Conservation (phyloP, 1,140 invertebrate species). For the Caenorhabditis latens region DNA sequence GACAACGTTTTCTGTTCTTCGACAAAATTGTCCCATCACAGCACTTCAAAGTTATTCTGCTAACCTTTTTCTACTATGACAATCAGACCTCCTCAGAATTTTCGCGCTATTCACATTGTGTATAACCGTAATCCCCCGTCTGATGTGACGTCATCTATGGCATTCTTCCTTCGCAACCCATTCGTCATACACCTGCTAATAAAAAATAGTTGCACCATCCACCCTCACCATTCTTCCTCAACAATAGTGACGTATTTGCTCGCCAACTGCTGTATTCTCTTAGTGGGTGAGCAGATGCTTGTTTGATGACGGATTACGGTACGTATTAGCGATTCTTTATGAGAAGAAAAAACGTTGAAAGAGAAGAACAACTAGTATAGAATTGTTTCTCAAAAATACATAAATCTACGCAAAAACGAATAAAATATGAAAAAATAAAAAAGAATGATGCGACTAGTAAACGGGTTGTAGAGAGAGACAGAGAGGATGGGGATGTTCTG, state of each 20-base stretch:
- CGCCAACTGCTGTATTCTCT: conserved; percentile 26
- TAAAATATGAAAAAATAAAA: conserved; percentile 4
- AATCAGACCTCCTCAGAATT: too few relatives aligned
- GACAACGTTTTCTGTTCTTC: too few relatives aligned
- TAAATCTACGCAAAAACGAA: conserved; percentile 21
- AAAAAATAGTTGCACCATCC: conserved; percentile 38
- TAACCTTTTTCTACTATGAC: too few relatives aligned
- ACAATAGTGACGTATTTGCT: conserved; percentile 48
- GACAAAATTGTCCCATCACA: too few relatives aligned
- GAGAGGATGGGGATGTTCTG: conserved; percentile 39
- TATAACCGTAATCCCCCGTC: neutral
- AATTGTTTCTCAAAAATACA: neutral
- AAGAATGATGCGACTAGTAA: conserved; percentile 37
- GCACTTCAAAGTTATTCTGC: too few relatives aligned
- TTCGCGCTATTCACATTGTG: too few relatives aligned
- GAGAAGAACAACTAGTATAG: conserved; percentile 22
- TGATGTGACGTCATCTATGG: neutral
- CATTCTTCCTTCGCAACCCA: conserved; percentile 5
- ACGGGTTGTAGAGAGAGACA: conserved; percentile 13
- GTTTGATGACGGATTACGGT: conserved; percentile 51
- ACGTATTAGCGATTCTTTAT: conserved; percentile 39
- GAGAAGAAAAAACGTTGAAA: neutral
- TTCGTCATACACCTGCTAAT: conserved; percentile 47
- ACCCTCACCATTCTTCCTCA: neutral
- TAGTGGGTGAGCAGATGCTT: conserved; percentile 7